Evolutionary conservation across 2,888 invertebrate genomes (phyloP), one percentile per base, ranked within the genome.

Genomic region (Oligia latruncula): DNA sequence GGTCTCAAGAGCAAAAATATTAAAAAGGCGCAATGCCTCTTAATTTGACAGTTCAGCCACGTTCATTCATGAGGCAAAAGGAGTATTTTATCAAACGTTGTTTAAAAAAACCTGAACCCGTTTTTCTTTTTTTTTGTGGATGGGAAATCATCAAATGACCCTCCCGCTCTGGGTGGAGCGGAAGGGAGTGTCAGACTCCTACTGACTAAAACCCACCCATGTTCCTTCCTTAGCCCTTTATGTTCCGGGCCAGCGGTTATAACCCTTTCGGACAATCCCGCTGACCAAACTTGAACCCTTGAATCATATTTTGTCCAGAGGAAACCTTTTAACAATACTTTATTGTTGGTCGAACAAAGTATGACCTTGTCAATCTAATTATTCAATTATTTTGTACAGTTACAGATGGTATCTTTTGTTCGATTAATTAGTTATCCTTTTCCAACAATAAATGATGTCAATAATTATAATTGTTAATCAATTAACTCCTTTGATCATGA

Each of bases 341-440:
- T 62, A 68, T 49, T 80, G 23, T 35, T 29, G 29, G 1, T 78
- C 29, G 49, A 40, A 15, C 4, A 68, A 68, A 83, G 40, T 64
- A 49, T 60, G 81, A n/a, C 81, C 84, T 64, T 66, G 65, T 60
- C 49, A 84, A 20, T 20, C 1, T 43, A 43, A 84, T 81, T 78
- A 81, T 62, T 77, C 52, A 29, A 81, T 83, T 49, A 84, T 64
- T 80, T 78, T 46, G 3, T 9, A 20, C 40, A 55, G 23, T 64
- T 58, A 49, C 52, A 46, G 23, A 78, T 40, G 1, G 0, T 49
- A 70, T 60, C 84, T 79, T 68, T 58, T 83, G 52, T 83, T 70
- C 49, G 8, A 23, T 13, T 65, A 52, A 80, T 60, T 62, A 80
- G 4, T 80, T 66, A 67, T 1, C 40, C 40, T n/a, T 67, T 55